phyloP scores from a whole-genome alignment of 1,140 invertebrate species.

The Leptestheria dahalacensis region DNA sequence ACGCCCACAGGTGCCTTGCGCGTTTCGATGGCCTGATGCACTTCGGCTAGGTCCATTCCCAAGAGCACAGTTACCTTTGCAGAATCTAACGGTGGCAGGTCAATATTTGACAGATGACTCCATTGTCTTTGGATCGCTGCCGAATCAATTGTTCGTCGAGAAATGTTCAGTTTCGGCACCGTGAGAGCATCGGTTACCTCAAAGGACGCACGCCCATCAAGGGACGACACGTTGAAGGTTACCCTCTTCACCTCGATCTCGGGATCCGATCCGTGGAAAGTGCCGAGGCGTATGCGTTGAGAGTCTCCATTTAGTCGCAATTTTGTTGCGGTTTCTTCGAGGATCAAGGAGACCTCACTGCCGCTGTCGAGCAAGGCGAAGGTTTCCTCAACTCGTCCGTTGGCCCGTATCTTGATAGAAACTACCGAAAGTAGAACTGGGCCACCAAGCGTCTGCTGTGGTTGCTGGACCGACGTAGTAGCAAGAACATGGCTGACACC shows the following conservation, averaged over 20 bases:
- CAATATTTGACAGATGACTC: not conserved
- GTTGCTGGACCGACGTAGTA: not conserved
- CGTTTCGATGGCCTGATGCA: not conserved
- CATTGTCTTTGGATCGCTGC: not conserved
- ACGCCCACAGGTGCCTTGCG: not conserved
- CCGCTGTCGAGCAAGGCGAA: conserved; percentile 3
- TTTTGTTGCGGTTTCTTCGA: not conserved
- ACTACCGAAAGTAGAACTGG: not conserved
- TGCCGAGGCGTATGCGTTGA: not conserved
- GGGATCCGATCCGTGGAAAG: conserved; percentile 7
- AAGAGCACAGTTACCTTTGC: not conserved
- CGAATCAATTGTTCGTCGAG: not conserved
- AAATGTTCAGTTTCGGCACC: not conserved
- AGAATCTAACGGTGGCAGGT: not conserved
- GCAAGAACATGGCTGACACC: not conserved
- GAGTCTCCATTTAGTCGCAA: not conserved
- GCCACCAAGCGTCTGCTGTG: not conserved
- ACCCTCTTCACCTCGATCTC: not conserved
- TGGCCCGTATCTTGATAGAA: not conserved
- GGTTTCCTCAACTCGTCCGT: not conserved
- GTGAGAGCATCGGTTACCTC: not conserved
- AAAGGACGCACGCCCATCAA: not conserved
- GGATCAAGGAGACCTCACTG: not conserved
- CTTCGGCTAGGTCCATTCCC: not conserved
- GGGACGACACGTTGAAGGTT: not conserved